Conservation (phyloP, 2,113 vertebrate genomes). For the Henicopernis longicauda region DNA sequence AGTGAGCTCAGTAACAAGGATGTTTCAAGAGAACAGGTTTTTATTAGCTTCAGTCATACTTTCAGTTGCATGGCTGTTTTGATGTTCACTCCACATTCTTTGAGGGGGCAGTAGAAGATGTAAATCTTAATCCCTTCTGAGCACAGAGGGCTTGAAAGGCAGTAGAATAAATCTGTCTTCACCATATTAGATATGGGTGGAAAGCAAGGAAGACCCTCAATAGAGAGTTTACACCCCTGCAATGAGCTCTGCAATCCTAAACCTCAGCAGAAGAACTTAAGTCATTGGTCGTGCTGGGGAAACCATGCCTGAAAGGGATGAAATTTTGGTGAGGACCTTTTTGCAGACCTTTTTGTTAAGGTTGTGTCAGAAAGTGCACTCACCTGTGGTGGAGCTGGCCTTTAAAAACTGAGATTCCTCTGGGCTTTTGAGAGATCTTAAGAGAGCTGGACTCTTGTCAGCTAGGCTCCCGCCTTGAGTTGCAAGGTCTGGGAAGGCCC, state of each 20-base stretch:
- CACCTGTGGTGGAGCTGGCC: not conserved
- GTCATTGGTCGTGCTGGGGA: not conserved
- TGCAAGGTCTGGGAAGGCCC: not conserved
- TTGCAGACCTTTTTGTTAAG: not conserved
- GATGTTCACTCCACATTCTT: not conserved
- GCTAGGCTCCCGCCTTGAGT: not conserved
- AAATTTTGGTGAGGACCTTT: not conserved
- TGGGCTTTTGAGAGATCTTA: not conserved
- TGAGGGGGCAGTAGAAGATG: not conserved
- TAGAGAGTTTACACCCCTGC: not conserved
- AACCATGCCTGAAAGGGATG: not conserved
- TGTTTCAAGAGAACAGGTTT: not conserved
- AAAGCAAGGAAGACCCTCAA: not conserved
- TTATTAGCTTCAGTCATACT: not conserved
- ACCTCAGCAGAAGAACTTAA: not conserved
- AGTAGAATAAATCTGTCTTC: not conserved
- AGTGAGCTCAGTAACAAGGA: not conserved
- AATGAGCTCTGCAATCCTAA: not conserved
- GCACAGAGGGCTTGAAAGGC: not conserved
- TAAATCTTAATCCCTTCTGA: not conserved
- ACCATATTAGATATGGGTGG: not conserved
- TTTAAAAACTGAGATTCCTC: not conserved
- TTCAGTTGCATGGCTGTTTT: not conserved
- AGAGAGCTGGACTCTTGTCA: not conserved
- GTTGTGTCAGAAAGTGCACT: not conserved